These are phyloP conservation scores for Diuraphis noxia DNA, from an alignment of 1,140 invertebrate genomes.

Conservation along the genomic window DNA sequence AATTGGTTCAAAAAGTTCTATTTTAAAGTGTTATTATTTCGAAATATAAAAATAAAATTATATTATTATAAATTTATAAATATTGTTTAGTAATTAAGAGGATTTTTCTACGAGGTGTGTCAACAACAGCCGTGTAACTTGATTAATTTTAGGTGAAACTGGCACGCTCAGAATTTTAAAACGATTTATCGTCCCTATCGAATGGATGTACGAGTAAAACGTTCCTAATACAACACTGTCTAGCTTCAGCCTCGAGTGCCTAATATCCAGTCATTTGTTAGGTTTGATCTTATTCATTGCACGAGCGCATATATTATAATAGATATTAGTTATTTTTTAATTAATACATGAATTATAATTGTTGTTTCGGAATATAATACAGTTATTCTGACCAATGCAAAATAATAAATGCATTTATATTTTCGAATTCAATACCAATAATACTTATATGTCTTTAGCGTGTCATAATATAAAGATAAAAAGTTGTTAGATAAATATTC, in stretches of 20 bases:
- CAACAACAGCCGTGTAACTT: not conserved
- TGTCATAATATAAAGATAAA: not conserved
- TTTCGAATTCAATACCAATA: not conserved
- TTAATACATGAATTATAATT: not conserved
- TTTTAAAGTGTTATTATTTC: no score
- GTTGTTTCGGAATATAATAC: not conserved
- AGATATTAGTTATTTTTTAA: not conserved
- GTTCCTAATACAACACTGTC: not conserved
- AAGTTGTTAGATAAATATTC: not conserved
- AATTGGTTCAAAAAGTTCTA: not conserved
- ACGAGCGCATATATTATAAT: not conserved
- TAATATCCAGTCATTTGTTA: not conserved
- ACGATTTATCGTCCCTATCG: not conserved
- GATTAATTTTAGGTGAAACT: not conserved
- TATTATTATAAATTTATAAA: not conserved
- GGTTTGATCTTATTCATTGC: not conserved
- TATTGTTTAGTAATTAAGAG: not conserved
- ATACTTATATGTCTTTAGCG: no score
- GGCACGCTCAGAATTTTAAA: not conserved
- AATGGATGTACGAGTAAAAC: not conserved
- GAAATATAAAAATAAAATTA: no score
- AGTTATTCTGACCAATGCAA: not conserved
- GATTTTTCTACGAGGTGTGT: not conserved
- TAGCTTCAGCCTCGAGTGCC: not conserved
- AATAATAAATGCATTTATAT: not conserved